These are phyloP conservation scores for Linyphia triangularis DNA, from an alignment of 2,888 invertebrate species.

Conservation along the genomic window DNA sequence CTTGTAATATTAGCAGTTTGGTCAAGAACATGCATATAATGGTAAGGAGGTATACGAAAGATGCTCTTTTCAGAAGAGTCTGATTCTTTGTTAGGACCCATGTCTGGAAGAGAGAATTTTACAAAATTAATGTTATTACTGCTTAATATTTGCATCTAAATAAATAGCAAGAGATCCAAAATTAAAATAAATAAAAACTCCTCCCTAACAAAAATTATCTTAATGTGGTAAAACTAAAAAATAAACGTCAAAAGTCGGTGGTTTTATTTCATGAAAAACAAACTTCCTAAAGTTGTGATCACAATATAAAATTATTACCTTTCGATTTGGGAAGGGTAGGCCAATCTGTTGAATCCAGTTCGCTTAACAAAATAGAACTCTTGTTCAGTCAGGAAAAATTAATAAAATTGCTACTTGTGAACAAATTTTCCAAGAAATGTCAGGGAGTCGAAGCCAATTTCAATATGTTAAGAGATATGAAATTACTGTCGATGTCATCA, in stretches of 20 bases:
- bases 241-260: no score
- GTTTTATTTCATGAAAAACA: no score
- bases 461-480: no score
- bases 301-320: background rate
- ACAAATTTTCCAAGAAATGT: background rate
- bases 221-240: no score
- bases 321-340: background rate
- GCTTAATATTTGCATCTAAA: background rate
- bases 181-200: no score
- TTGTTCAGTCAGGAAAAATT: no score
- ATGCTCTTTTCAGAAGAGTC: conserved; percentile 75
- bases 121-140: background rate
- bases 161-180: no score
- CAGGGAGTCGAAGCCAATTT: background rate
- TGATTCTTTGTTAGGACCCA: conserved; percentile 27
- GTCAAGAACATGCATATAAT: conserved; percentile 82
- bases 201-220: no score
- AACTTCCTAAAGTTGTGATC: background rate
- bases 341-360: background rate
- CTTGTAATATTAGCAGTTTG: conserved; percentile 81
- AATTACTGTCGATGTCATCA: background rate
- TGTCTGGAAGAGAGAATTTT: conserved; percentile 2
- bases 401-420: background rate
- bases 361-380: no score
- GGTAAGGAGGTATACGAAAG: conserved; percentile 81